Evolutionary conservation across 2,888 invertebrate genomes (phyloP).

Genomic region (Miltochrista miniata): DNA sequence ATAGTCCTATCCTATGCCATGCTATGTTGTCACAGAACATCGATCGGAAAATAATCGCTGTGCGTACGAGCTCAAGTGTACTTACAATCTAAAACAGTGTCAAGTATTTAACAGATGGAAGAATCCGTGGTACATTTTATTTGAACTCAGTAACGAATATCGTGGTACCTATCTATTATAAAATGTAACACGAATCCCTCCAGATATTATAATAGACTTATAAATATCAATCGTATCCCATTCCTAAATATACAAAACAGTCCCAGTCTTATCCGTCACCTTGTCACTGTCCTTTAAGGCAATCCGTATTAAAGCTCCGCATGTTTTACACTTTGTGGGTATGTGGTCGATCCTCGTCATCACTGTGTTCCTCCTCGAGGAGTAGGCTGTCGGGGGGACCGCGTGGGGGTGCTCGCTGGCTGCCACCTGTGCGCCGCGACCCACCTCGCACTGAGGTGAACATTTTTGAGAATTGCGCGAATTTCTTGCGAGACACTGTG

Average conservation of each 20-base stretch:
- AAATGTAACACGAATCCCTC: constrained; percentile 2
- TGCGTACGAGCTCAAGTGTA: no score
- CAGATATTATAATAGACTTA: constrained; percentile 7
- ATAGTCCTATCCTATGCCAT: no score
- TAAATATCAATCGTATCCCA: constrained; percentile 51
- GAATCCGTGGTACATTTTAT: neutral
- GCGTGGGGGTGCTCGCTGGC: constrained; percentile 68
- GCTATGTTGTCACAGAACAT: no score
- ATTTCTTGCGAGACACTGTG: constrained; percentile 90
- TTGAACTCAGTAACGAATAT: no score
- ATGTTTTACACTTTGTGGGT: constrained; percentile 45
- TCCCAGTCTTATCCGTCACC: constrained; percentile 76
- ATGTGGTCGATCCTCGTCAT: constrained; percentile 82
- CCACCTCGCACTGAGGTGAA: constrained; percentile 86
- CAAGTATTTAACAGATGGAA: neutral
- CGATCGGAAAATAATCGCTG: no score
- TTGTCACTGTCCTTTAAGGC: constrained; percentile 58
- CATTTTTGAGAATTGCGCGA: constrained; percentile 90
- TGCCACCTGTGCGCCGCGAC: constrained; percentile 67
- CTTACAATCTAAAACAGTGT: neutral
- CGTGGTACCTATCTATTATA: no score
- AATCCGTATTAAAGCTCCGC: constrained; percentile 27
- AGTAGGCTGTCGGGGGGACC: constrained; percentile 84
- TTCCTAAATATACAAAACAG: constrained; percentile 58
- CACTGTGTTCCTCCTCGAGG: constrained; percentile 85